Base-by-base conservation (phyloP, 1,140 invertebrate genomes). In the Metaphire vulgaris region DNA sequence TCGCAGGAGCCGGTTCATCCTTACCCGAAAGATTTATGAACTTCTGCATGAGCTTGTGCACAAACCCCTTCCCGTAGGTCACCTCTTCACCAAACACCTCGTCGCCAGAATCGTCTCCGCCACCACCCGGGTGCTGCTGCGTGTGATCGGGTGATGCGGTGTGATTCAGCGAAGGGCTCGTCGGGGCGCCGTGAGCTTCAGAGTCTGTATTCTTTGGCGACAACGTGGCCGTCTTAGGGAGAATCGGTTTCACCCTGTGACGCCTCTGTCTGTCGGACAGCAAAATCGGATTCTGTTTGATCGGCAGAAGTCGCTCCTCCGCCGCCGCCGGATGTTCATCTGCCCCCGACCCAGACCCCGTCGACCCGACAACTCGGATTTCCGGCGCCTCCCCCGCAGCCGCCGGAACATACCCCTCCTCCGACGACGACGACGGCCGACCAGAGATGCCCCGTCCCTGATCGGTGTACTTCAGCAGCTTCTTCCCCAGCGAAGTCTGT, bases 221-320 rank as follows among this genome's bases (percentile, higher is more conserved):
- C 21, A 21, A 21, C 41, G 41, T 56, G 41, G 41, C 41, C 41
- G 41, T 12, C 41, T 21, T 56, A 6, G 41, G 6, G 21, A 12
- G 41, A 56, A 12, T 56, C 41, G 41, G 6, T 21, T 56, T 56
- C 41, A 21, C 6, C 41, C 21, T 6, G n/a, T n/a, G n/a, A 26
- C 72, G 32, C 34, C n/a, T 33, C 34, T 73, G 31, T 26, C 32
- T 28, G 28, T 73, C 72, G 16, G 28, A 29, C 1, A 56, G n/a
- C 12, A 73, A 30, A 73, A 73, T 73, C 14, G 72, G 72, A 64
- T 73, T 73, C 33, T 56, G 72, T 34, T 73, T 31, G 14, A 73
- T 41, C 34, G 72, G 72, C 1, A 73, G 41, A 73, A 73, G 32
- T n/a, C 72, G 33, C 34, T 73, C 72, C 21, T 73, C 72, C n/a